Percentiles rank a stretch among this genome's conserved stretches.
Evolutionary conservation across 2,113 vertebrate species (phyloP).

Genomic region (Lipophrys pholis): DNA sequence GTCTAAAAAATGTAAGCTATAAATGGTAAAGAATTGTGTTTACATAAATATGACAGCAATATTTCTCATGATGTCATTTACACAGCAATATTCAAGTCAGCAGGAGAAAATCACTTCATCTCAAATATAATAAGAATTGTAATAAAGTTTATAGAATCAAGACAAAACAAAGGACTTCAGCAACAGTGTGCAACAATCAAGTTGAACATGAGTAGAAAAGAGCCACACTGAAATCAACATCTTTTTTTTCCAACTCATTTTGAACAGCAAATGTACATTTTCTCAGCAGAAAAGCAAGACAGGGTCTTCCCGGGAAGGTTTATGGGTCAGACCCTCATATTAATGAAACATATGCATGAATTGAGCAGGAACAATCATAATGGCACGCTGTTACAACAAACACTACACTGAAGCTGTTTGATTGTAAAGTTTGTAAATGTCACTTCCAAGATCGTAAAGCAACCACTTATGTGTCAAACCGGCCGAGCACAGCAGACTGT

Average conservation of each 20-base stretch:
- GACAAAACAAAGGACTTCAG: too few species aligned
- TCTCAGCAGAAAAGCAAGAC: background rate
- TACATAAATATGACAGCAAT: background rate
- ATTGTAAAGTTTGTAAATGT: slow-evolving; percentile 8
- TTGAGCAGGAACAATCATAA: background rate
- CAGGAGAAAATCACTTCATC: background rate
- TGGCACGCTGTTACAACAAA: background rate
- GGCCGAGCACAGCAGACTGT: slow-evolving; percentile 30
- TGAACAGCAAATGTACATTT: background rate
- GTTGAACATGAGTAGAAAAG: background rate
- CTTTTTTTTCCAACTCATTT: background rate
- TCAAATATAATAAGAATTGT: background rate
- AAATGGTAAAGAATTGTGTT: background rate
- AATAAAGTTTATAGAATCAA: background rate
- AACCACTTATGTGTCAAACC: slow-evolving; percentile 39
- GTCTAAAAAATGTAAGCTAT: slow-evolving; percentile 5
- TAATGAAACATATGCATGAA: background rate
- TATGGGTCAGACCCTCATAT: background rate
- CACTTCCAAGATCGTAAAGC: slow-evolving; percentile 23
- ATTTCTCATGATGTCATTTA: background rate
- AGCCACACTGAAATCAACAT: background rate
- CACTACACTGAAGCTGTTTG: background rate
- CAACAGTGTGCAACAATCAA: background rate
- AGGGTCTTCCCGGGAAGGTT: background rate
- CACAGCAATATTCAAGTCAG: background rate